Evolutionary conservation across 2,888 invertebrate species (phyloP), one percentile per base, ranked within the genome.

Genomic region (Cyaniris semiargus): DNA sequence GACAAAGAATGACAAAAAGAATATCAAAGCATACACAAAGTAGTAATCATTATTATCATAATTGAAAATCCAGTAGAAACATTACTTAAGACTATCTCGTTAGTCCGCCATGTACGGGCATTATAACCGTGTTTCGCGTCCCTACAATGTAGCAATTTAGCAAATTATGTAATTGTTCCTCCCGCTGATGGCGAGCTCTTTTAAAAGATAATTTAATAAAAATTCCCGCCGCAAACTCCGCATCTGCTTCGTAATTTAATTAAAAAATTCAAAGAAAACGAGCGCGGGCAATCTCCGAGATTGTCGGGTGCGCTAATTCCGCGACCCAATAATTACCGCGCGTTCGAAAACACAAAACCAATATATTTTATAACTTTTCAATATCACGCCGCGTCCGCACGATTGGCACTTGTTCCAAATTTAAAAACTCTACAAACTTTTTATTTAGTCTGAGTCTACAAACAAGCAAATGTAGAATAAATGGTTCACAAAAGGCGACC

Each of bases 241-340:
- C 92, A 90, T 88, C 89, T 90, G 83, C 82, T 83, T 88, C 90
- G 87, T 94, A 94, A 94, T 94, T 94, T 91, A 93, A 94, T 94
- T 93, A 92, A 92, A 92, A 93, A 94, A 92, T 93, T 93, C 94
- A 91, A 91, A 90, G 94, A 93, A 94, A 88, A 89, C 88, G 85
- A 86, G 85, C 86, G 85, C 84, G 86, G 84, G 89, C 90, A 92
- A 93, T 93, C 90, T 88, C 86, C 89, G 87, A 92, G 92, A 94
- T 94, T 74, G 80, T 78, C 76, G 84, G 84, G 88, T 85, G 85
- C 91, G 72, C 72, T 38, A 93, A 92, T 91, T 92, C 90, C 89
- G 88, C 86, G 82, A 80, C 83, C 84, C 78, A 78, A 85, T 92
- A 92, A 93, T 93, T 84, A 92, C 91, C 93, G 88, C 84, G 83